Base-by-base conservation (phyloP, 2,797 vertebrate genomes). In the Halcyon badia region DNA sequence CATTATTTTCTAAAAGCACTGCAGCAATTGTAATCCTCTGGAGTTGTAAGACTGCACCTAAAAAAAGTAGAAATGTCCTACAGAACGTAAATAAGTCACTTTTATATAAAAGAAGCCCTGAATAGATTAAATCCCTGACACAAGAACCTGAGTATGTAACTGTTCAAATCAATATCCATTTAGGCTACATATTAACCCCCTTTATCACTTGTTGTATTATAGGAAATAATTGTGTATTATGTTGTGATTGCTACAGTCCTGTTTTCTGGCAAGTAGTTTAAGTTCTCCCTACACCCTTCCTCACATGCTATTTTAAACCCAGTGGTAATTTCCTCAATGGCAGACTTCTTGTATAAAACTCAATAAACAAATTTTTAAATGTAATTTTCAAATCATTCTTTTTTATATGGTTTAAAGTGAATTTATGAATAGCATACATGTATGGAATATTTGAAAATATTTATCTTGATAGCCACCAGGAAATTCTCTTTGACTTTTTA, bases 51-150 rank as follows among this genome's bases (percentile, higher is more conserved):
- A 73, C 39, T 54, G 90, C 42, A 69, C 57, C 69, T 78, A 90
- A 78, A 96, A 96, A 81, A 22, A 49, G 15, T 24, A 84, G 52
- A 92, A 87, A 82, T 60, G 8, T 86, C 58, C 17, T 79, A 66
- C 19, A 78, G 62, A 89, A 92, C 6, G 1, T 54, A 90, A 89
- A 72, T 10, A 89, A 87, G 30, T 49, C 65, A 82, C 33, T 91
- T 87, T 62, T 71, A 39, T 71, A 82, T 61, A 88, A 86, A 94
- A 91, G 41, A n/a, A 93, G 8, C 39, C 61, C 41, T 39, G 42
- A 52, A 17, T 82, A 58, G n/a, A 92, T 79, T 92, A 90, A 90
- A 92, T 84, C 61, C 89, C 60, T 89, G 83, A 71, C 70, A 87
- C 11, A 68, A 89, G 68, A 76, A 91, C 9, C 46, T 85, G 48